Base-by-base conservation (phyloP, 1,140 invertebrate genomes). In the Wiebesia pumilae region DNA sequence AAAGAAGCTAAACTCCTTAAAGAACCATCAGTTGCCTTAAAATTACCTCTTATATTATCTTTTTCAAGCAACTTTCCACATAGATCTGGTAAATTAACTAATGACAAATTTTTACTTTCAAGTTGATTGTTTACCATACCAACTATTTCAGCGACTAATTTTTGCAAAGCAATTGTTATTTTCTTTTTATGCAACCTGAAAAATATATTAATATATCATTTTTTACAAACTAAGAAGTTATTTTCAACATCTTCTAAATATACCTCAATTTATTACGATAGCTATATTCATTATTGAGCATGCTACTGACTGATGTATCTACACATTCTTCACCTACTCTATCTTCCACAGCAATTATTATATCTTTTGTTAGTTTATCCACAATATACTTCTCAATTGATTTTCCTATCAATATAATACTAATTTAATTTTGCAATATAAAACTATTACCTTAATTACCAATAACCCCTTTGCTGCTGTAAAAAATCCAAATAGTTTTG, bases 201-300 rank as follows among this genome's bases (percentile, higher is more conserved):
- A 47, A 81, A 81, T 81, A 73, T 81, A 47, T 35, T n/a, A 14
- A 67, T 10, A 47, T 7, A 83, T 83, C 35, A 54, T 38, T 73
- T 40, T n/a, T 54, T 10, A 73, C 16, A 14, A 82, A 35, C 19
- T 47, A 75, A 30, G 24, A 73, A 40, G 1, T 69, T 75, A 75
- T 16, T 27, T 67, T n/a, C 4, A 77, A n/a, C 7, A 81, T 81
- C 6, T 14, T 75, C 10, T 21, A 47, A 58, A 19, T 85, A 62
- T 86, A 86, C 85, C 85, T 86, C 24, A 86, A 86, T 19, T 86
- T 67, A 86, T 86, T 86, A 43, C 85, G 80, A 43, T 83, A 86
- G 58, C 40, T 82, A 83, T 67, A 86, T 78, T 86, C 80, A 82
- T 86, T 86, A 71, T 86, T 51, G 24, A 86, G 85, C 80, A 86